Percentiles rank a stretch among this genome's conserved stretches.
phyloP scores from a whole-genome alignment of 2,113 vertebrate species.

The Eidolon helvum region DNA sequence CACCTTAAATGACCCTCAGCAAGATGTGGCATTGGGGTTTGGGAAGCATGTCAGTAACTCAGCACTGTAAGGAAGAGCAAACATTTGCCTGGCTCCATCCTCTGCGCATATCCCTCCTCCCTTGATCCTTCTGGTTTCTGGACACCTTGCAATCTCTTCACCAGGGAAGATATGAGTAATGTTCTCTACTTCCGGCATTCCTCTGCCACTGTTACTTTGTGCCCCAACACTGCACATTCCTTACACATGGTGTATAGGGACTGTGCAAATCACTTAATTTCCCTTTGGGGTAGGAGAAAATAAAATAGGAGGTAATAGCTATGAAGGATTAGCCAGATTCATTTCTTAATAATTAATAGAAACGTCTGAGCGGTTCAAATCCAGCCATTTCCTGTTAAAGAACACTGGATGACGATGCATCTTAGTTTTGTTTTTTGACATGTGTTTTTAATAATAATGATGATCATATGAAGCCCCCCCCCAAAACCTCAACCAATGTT shows the following conservation, averaged over 20 bases:
- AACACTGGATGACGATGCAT: conserved; percentile 7
- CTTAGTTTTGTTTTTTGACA: conserved; percentile 75
- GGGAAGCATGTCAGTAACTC: not conserved
- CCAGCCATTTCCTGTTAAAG: conserved; percentile 62
- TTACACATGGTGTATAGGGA: no score
- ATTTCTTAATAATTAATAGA: conserved; percentile 73
- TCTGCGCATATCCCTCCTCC: not conserved
- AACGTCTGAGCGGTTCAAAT: conserved; percentile 53
- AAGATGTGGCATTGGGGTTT: not conserved
- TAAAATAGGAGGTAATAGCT: not conserved
- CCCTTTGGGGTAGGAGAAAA: not conserved
- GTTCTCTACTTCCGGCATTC: not conserved
- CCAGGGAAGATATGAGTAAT: not conserved
- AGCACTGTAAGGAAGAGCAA: not conserved
- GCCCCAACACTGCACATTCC: not conserved
- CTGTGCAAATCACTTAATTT: not conserved
- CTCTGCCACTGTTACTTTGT: not conserved
- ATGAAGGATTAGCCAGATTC: not conserved
- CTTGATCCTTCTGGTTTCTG: not conserved
- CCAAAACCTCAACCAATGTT: conserved; percentile 13
- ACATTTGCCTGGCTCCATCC: not conserved
- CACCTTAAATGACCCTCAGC: not conserved
- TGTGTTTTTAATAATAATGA: conserved; percentile 79
- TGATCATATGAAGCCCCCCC: conserved; percentile 64
- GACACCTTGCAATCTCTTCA: not conserved